Conservation (phyloP, 2,113 vertebrate genomes). For the Tragelaphus scriptus region DNA sequence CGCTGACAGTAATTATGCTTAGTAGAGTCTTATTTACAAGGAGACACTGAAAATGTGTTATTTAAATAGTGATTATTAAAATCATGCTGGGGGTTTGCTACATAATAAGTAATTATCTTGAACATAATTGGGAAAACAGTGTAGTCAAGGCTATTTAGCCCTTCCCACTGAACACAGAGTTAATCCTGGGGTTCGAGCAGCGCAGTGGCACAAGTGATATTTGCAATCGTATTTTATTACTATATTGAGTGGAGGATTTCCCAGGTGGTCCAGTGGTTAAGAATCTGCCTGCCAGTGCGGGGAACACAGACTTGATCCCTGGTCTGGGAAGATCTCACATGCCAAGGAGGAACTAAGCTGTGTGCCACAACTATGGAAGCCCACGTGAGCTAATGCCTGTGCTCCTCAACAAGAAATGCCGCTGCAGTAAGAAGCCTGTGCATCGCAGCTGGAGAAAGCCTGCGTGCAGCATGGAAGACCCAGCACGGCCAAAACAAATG, state of each 20-base stretch:
- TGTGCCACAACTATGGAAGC: not conserved
- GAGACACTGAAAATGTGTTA: conserved; percentile 62
- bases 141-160: conserved; percentile 47
- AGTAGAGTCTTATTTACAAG: conserved; percentile 76
- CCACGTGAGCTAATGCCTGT: fast-evolving
- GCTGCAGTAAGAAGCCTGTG: not conserved
- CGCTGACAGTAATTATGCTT: conserved; percentile 23
- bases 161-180: conserved; percentile 27
- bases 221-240: conserved; percentile 54
- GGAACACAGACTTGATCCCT: not conserved
- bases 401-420: not conserved
- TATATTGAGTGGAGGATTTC: not conserved
- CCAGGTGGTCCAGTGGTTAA: not conserved
- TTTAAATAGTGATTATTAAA: conserved; percentile 75
- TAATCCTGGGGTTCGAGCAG: not conserved
- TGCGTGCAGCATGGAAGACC: fast-evolving
- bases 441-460: not conserved
- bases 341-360: not conserved
- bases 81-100: conserved; percentile 60
- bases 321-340: not conserved
- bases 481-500: not conserved
- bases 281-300: not conserved
- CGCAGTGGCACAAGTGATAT: not conserved
- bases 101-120: conserved; percentile 74
- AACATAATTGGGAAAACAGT: conserved; percentile 65